A percentile compares a stretch with the other conserved stretches of the same genome.
Conservation (phyloP, 2,888 invertebrate genomes). For the Metopia argyrocephala region DNA sequence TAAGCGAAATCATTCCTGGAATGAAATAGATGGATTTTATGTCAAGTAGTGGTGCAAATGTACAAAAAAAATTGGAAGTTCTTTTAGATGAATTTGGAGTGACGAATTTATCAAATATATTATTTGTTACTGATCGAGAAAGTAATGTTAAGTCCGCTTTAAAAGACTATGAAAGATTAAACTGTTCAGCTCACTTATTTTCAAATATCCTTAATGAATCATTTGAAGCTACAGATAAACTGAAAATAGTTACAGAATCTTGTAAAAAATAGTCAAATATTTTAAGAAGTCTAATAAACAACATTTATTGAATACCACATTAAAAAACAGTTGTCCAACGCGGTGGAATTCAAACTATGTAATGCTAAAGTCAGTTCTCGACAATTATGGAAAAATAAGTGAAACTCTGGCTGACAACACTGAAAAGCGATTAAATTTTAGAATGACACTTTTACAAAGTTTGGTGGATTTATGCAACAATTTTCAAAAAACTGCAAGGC, state of each 20-base stretch:
- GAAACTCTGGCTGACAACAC: constrained; percentile 36
- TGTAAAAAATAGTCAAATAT: constrained; percentile 34
- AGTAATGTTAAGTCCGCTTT: constrained; percentile 43
- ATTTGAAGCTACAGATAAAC: constrained; percentile 2
- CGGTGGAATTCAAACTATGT: constrained; percentile 58
- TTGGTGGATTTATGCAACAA: constrained; percentile 50
- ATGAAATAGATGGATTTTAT: constrained; percentile 59
- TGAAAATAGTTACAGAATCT: constrained; percentile 10
- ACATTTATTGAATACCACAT: constrained; percentile 42
- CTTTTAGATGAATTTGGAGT: constrained; percentile 41
- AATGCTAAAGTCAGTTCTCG: constrained; percentile 35
- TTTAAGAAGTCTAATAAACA: constrained; percentile 59
- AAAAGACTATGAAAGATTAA: constrained; percentile 41
- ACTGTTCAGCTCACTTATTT: constrained; percentile 42
- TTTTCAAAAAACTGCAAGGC: constrained; percentile 59
- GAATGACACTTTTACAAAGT: constrained; percentile 28
- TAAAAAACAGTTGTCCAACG: constrained; percentile 50
- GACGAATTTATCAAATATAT: neutral
- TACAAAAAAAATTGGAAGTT: constrained; percentile 28
- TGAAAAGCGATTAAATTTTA: constrained; percentile 45
- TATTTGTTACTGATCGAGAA: constrained; percentile 25
- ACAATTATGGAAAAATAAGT: constrained; percentile 54
- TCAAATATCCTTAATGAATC: constrained; percentile 16
- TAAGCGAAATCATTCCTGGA: constrained; percentile 33
- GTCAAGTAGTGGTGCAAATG: constrained; percentile 17